phyloP scores from a whole-genome alignment of 2,797 vertebrate genomes.

The Parauchenoglanis ngamensis region DNA sequence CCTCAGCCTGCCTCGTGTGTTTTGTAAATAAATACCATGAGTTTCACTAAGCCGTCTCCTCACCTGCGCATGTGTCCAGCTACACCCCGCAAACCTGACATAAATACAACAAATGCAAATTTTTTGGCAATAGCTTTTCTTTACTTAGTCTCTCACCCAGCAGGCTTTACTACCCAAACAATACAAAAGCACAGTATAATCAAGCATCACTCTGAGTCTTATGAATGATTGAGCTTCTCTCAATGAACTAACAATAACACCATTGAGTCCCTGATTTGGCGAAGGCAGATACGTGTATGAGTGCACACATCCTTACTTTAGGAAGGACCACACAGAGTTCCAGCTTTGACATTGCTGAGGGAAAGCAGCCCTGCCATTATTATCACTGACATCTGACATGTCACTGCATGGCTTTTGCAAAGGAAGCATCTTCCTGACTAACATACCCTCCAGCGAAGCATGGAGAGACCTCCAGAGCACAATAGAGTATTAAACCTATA shows the following conservation, averaged over 20 bases:
- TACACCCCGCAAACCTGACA: no score
- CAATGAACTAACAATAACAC: slow-evolving; percentile 44
- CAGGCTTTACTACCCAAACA: not conserved
- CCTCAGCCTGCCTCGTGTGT: no score
- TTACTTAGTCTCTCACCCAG: not conserved
- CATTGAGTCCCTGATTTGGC: slow-evolving; percentile 33
- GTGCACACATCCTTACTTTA: slow-evolving; percentile 15
- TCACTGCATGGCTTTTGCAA: slow-evolving; percentile 51
- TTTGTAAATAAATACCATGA: no score
- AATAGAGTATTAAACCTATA: slow-evolving; percentile 47
- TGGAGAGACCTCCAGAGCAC: slow-evolving; percentile 34
- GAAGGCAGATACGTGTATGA: not conserved
- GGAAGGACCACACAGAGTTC: slow-evolving; percentile 55
- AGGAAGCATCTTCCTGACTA: slow-evolving; percentile 53
- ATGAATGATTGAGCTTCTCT: slow-evolving; percentile 5
- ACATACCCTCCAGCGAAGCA: slow-evolving; percentile 45
- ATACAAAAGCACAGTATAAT: not conserved
- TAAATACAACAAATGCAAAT: not conserved
- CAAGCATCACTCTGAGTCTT: slow-evolving; percentile 10
- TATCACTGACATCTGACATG: slow-evolving; percentile 49
- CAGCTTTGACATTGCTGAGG: slow-evolving; percentile 36
- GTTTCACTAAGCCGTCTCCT: no score
- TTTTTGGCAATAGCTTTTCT: not conserved
- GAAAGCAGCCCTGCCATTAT: slow-evolving; percentile 44
- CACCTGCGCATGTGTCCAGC: no score